Evolutionary conservation across 1,140 invertebrate species (phyloP).

Genomic region (Drosophila sp.): DNA sequence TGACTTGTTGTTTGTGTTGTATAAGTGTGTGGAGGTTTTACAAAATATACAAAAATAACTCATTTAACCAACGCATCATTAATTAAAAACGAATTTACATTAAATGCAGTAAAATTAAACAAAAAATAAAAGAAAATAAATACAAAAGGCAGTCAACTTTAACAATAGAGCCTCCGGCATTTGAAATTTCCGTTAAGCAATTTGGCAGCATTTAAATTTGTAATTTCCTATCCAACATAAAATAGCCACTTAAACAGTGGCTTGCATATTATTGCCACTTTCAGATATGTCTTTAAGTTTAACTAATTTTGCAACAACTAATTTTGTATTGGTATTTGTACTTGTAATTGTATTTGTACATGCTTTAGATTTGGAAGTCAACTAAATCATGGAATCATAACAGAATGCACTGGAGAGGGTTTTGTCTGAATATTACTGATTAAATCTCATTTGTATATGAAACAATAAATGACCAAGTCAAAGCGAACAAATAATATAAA

Average conservation of each 20-base stretch:
- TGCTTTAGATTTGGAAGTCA: slow-evolving; percentile 53
- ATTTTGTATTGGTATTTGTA: slow-evolving; percentile 33
- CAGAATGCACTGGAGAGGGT: slow-evolving; percentile 18
- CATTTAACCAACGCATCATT: slow-evolving; percentile 58
- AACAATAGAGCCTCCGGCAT: slow-evolving; percentile 25
- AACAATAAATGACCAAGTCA: slow-evolving; percentile 11
- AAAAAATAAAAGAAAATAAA: slow-evolving; percentile 37
- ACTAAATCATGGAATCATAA: slow-evolving; percentile 39
- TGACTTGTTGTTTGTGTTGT: slow-evolving; percentile 65
- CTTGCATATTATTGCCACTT: not conserved
- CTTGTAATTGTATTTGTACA: slow-evolving; percentile 58
- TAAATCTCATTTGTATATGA: slow-evolving; percentile 6
- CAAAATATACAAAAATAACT: slow-evolving; percentile 56
- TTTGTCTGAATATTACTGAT: not conserved
- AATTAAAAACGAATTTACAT: slow-evolving; percentile 16
- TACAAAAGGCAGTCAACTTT: no score
- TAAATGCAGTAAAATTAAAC: slow-evolving; percentile 50
- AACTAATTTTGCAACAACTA: slow-evolving; percentile 63
- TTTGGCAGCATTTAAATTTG: slow-evolving; percentile 1
- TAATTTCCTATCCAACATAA: slow-evolving; percentile 6
- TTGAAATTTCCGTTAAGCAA: slow-evolving; percentile 39
- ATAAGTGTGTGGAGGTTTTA: slow-evolving; percentile 47
- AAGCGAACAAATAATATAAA: not conserved
- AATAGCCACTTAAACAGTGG: not conserved
- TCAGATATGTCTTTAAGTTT: slow-evolving; percentile 30